Percentiles rank a stretch among this genome's conserved stretches.
Evolutionary conservation across 2,113 vertebrate genomes (phyloP).

Genomic region (Actinemys pallida): DNA sequence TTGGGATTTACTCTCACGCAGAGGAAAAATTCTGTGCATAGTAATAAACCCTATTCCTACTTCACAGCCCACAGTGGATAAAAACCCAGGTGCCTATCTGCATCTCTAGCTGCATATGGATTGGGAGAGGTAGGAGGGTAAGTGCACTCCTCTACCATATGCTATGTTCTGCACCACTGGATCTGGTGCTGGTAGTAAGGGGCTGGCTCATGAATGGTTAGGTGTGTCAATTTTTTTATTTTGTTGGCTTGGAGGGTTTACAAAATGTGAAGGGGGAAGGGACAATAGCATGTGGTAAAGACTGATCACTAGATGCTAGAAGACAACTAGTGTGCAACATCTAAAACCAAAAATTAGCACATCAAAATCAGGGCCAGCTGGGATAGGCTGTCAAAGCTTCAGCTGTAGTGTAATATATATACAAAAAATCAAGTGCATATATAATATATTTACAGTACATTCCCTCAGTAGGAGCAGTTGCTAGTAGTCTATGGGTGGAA

Average conservation of each 20-base stretch:
- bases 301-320: background rate
- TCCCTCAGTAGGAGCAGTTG: background rate
- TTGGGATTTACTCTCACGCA: background rate
- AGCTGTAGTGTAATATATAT: fast-evolving
- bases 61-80: background rate
- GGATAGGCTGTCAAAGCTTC: background rate
- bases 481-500: background rate
- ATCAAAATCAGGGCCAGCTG: background rate
- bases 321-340: background rate
- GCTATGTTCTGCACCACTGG: background rate
- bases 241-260: fast-evolving
- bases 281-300: background rate
- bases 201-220: too few relatives aligned
- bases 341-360: background rate
- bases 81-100: background rate
- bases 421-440: background rate
- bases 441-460: fast-evolving
- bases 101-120: fast-evolving
- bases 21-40: fast-evolving
- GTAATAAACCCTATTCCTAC: background rate
- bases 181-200: fast-evolving
- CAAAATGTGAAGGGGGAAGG: background rate
- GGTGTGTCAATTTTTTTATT: background rate
- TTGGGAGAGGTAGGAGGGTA: background rate
- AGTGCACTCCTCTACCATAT: background rate